phyloP scores from a whole-genome alignment of 2,797 vertebrate genomes.

The Acanthurus tractus region DNA sequence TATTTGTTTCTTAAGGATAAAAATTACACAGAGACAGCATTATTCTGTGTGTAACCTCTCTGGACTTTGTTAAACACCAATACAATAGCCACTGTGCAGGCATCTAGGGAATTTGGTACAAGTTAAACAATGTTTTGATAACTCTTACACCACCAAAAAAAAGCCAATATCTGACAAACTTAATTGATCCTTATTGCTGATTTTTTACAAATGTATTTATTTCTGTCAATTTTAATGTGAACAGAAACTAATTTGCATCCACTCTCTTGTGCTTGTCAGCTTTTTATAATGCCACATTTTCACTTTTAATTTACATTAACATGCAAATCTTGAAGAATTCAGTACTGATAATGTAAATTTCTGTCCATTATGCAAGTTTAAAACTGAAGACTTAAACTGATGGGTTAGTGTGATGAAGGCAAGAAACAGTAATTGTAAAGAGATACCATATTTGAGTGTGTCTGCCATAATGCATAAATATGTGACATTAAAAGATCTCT shows the following conservation, averaged over 20 bases:
- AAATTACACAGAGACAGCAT: background rate
- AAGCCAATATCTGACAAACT: background rate
- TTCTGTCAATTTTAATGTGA: constrained; percentile 9
- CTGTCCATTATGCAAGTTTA: background rate
- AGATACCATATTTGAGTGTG: background rate
- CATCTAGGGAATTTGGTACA: background rate
- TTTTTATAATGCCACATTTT: background rate
- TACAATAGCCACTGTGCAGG: constrained; percentile 4
- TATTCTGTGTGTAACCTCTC: background rate
- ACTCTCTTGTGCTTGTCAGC: background rate
- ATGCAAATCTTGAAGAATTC: background rate
- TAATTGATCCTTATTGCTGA: background rate
- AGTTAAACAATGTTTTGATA: background rate
- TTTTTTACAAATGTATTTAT: background rate
- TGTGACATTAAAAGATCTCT: background rate
- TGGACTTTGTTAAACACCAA: constrained; percentile 26
- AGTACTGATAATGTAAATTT: background rate
- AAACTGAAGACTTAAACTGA: constrained; percentile 6
- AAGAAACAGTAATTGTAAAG: background rate
- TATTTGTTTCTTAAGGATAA: constrained; percentile 5
- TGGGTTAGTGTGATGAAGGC: background rate
- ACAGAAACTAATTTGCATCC: background rate
- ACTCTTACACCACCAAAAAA: background rate
- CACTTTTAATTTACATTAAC: background rate
- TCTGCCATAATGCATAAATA: constrained; percentile 19